Percentiles rank a stretch among this genome's conserved stretches.
Conservation (phyloP, 2,888 invertebrate species). For the Microplitis manilae region DNA sequence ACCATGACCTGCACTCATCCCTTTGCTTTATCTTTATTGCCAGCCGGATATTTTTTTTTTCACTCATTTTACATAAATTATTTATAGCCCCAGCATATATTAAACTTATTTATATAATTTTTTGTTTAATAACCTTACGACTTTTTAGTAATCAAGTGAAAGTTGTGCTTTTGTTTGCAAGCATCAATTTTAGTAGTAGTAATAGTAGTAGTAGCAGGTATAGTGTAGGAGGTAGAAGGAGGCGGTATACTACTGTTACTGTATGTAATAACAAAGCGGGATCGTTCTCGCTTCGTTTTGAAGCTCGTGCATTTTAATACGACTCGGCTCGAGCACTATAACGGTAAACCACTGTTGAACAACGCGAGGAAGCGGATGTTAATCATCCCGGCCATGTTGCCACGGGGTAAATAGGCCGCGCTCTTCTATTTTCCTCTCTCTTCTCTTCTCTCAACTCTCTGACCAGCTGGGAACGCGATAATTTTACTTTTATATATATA, state of each 20-base stretch:
- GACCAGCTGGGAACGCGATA: slow-evolving; percentile 26
- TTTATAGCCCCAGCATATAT: no score
- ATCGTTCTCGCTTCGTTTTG: slow-evolving; percentile 35
- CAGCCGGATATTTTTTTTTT: no score
- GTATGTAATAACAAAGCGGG: slow-evolving; percentile 33
- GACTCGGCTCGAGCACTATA: slow-evolving; percentile 36
- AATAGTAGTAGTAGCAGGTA: neutral
- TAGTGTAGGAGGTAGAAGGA: neutral
- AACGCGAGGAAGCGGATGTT: slow-evolving; percentile 48
- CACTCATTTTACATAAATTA: no score
- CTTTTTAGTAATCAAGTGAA: slow-evolving; percentile 17
- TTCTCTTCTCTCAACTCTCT: neutral
- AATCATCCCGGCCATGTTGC: slow-evolving; percentile 51
- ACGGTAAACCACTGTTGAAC: slow-evolving; percentile 47
- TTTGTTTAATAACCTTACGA: slow-evolving; percentile 25
- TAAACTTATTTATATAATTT: slow-evolving; percentile 10
- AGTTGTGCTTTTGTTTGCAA: slow-evolving; percentile 39
- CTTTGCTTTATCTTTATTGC: neutral
- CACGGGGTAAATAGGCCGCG: slow-evolving; percentile 47
- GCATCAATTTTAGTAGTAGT: slow-evolving; percentile 2
- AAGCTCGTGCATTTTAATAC: slow-evolving; percentile 45
- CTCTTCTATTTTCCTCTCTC: slow-evolving; percentile 33
- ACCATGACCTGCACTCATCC: neutral
- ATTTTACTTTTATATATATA: slow-evolving; percentile 26
- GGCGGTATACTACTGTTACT: slow-evolving; percentile 2